Base-by-base conservation (phyloP, 1,140 invertebrate genomes). In the Hylaeus anthracinus region DNA sequence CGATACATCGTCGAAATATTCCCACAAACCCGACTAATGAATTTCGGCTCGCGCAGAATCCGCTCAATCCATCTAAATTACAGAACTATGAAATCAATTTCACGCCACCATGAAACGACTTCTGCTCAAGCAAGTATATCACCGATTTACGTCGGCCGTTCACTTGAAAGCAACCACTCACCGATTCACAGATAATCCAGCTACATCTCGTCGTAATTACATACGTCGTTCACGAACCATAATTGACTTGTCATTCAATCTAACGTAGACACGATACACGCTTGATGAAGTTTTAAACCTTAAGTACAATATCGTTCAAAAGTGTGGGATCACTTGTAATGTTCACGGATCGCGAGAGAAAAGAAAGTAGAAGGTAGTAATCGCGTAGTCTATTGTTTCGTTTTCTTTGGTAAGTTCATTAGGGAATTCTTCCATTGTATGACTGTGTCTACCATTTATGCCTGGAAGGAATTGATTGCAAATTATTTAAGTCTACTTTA, bases 1-100 rank as follows among this genome's bases (percentile, higher is more conserved):
- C 55, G 45, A 12, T 43, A 6, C n/a, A 53, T 48, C 41, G 12
- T 48, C 26, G 56, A 8, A 64, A 63, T 70, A 76, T 85, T 82
- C 15, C n/a, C 43, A 66, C 15, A 48, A n/a, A 26, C 26, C 43
- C 6, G 43, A 2, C 8, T 26, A 43, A 66, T 26, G 14, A 66
- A 45, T 8, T 4, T 8, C 2, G 6, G 15, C 43, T 65, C 41
- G 12, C 15, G 10, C 5, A 4, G 43, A n/a, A 48, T 45, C 43
- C 43, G 12, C 45, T 45, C 41, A 45, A 65, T 65, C 64, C 43
- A 10, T 9, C 1, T 26, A 26, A 66, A 66, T 48, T 66, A 48
- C 64, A 66, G 43, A 6, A 45, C 2, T 48, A 48, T 41, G 15
- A 48, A 48, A 66, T 66, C 43, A 66, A 66, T 66, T 26, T 48